Evolutionary conservation across 1,140 invertebrate species (phyloP).

Genomic region (Aphelenchoides besseyi): DNA sequence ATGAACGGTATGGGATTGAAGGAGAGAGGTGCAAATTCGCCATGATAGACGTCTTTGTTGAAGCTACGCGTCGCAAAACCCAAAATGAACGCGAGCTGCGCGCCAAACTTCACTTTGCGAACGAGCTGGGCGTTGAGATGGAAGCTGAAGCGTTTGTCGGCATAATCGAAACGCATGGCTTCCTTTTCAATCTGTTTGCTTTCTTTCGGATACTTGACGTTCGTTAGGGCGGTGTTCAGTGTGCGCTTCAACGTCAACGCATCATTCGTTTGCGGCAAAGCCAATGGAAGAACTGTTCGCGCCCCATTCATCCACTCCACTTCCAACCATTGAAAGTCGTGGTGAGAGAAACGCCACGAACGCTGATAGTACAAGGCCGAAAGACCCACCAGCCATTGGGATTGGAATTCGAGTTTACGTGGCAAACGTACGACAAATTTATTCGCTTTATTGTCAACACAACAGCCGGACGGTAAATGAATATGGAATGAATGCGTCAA

Average conservation of each 20-base stretch:
- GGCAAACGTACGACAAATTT: background rate
- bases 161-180: background rate
- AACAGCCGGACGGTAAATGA: background rate
- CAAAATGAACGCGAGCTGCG: background rate
- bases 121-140: too few species aligned
- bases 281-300: background rate
- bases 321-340: background rate
- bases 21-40: background rate
- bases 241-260: too few species aligned
- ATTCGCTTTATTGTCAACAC: background rate
- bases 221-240: too few species aligned
- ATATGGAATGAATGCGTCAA: background rate
- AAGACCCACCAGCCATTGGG: conserved; percentile 4
- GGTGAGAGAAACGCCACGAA: background rate
- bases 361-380: background rate
- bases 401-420: conserved; percentile 8
- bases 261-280: too few species aligned
- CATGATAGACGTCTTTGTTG: background rate
- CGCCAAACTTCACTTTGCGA: background rate
- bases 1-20: background rate
- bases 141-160: background rate
- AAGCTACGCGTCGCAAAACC: background rate
- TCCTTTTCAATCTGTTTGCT: background rate
- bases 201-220: background rate
- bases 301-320: background rate